These are phyloP conservation scores for Formicarius rufipectus DNA, from an alignment of 2,113 vertebrate genomes.

Conservation along the genomic window DNA sequence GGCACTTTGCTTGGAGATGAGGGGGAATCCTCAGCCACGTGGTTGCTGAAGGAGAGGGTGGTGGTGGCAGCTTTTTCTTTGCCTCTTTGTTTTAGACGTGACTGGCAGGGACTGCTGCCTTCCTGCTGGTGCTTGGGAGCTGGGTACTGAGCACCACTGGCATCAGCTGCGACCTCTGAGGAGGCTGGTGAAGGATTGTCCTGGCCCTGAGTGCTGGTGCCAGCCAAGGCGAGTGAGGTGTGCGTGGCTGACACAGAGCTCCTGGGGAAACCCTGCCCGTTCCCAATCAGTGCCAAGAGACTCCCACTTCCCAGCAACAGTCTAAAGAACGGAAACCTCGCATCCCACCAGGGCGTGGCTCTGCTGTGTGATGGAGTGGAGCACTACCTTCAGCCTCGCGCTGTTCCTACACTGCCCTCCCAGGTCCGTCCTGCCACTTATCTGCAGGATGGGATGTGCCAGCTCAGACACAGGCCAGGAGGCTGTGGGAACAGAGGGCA, in stretches of 20 bases:
- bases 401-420: fast-evolving
- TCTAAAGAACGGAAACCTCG: background rate
- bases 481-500: background rate
- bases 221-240: background rate
- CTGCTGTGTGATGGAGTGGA: fast-evolving
- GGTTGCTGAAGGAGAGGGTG: background rate
- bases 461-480: background rate
- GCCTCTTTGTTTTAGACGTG: background rate
- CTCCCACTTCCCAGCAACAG: background rate
- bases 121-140: fast-evolving
- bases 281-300: background rate
- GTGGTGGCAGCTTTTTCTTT: background rate
- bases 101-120: background rate
- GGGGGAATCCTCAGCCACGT: fast-evolving
- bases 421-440: fast-evolving
- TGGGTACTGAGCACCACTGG: fast-evolving
- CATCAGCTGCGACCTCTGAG: background rate
- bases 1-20: background rate
- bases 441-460: fast-evolving
- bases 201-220: background rate
- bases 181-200: background rate
- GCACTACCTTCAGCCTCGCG: fast-evolving
- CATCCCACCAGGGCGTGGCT: background rate
- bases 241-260: fast-evolving
- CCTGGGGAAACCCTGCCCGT: background rate